These are phyloP conservation scores for Planiliza haematocheilus DNA, from an alignment of 2,113 vertebrate species.

Conservation along the genomic window DNA sequence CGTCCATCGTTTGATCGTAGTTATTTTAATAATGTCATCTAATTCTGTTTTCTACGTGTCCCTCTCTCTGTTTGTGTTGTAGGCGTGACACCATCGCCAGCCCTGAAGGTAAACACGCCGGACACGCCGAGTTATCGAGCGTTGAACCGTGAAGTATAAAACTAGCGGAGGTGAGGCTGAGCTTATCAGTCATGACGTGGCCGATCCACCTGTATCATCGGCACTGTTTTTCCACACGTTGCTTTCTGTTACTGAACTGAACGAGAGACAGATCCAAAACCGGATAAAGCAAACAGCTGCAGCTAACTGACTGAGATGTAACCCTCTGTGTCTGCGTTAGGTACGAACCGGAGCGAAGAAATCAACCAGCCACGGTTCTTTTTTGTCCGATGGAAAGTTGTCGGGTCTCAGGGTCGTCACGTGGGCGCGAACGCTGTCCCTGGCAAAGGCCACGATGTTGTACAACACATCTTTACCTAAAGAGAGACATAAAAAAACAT, in stretches of 20 bases:
- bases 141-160: background rate
- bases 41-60: too few species aligned
- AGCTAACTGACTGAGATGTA: too few species aligned
- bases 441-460: constrained; percentile 94
- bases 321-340: too few species aligned
- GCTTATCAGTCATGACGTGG: background rate
- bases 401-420: constrained; percentile 94
- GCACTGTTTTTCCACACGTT: background rate
- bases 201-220: background rate
- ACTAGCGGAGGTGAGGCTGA: background rate
- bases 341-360: constrained; percentile 94
- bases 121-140: background rate
- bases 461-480: constrained; percentile 94
- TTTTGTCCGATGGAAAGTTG: constrained; percentile 94
- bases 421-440: constrained; percentile 94
- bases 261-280: background rate
- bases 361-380: constrained; percentile 97
- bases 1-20: too few species aligned
- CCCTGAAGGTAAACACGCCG: constrained; percentile 49
- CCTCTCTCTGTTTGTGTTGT: constrained; percentile 32
- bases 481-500: background rate
- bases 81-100: constrained; percentile 15
- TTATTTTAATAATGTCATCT: too few species aligned
- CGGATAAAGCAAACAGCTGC: too few species aligned
- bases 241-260: background rate